Conservation (phyloP, 2,888 invertebrate species). For the Zhengitettix transpicula region DNA sequence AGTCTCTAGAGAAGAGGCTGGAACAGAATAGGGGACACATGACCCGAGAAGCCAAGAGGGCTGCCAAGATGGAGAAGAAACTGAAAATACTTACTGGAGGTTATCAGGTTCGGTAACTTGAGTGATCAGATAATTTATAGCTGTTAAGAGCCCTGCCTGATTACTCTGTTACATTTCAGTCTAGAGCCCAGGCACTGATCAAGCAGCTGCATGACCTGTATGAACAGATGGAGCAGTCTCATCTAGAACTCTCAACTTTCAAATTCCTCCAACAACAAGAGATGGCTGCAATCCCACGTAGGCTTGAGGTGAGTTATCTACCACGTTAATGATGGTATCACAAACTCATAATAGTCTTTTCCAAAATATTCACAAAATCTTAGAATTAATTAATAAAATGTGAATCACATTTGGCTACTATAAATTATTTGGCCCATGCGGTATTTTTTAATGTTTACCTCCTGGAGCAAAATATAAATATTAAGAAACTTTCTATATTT, state of each 20-base stretch:
- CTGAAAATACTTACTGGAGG: conserved; percentile 88
- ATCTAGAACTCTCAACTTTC: conserved; percentile 80
- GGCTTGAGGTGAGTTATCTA: conserved; percentile 51
- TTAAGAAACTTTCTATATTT: no score
- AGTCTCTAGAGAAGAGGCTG: conserved; percentile 78
- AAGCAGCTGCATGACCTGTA: conserved; percentile 76
- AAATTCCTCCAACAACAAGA: conserved; percentile 80
- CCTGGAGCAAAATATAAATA: no score
- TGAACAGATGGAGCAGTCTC: conserved; percentile 80
- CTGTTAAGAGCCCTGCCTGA: no score
- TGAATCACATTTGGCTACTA: no score
- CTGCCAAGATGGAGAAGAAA: conserved; percentile 96
- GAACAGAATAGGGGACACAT: conserved; percentile 91
- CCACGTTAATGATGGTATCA: not conserved
- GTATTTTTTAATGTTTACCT: no score
- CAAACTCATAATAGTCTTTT: not conserved
- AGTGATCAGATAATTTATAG: not conserved
- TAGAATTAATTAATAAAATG: no score
- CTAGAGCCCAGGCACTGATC: conserved; percentile 49
- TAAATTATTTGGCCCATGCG: no score
- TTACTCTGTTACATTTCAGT: conserved; percentile 3
- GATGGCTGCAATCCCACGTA: conserved; percentile 71
- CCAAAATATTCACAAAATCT: no score
- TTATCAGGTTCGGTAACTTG: conserved; percentile 44
- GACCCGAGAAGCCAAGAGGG: conserved; percentile 91